Conservation (phyloP, 2,888 invertebrate species). For the Thymelicus sylvestris region DNA sequence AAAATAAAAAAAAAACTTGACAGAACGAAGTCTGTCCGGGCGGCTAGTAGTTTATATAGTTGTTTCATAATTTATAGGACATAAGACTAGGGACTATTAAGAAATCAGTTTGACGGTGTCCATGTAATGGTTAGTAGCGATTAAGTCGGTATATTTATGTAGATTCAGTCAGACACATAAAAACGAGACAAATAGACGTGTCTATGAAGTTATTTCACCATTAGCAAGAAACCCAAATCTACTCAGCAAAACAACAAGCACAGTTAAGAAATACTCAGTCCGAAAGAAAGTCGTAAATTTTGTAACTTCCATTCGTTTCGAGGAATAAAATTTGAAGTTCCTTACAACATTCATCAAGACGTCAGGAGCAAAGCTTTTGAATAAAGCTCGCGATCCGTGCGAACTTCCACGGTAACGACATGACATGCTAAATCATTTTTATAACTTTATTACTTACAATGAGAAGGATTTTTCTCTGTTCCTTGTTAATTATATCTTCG, state of each 20-base stretch:
- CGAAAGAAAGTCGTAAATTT: slow-evolving; percentile 62
- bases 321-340: slow-evolving; percentile 75
- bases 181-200: too few species aligned
- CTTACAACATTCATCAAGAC: slow-evolving; percentile 78
- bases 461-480: slow-evolving; percentile 27
- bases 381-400: slow-evolving; percentile 57
- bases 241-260: slow-evolving; percentile 50
- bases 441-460: slow-evolving; percentile 35
- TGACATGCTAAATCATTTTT: slow-evolving; percentile 40
- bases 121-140: too few species aligned
- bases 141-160: too few species aligned
- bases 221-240: neutral
- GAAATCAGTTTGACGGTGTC: too few species aligned
- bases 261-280: slow-evolving; percentile 52
- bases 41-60: too few species aligned
- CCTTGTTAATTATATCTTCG: slow-evolving; percentile 34
- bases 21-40: too few species aligned
- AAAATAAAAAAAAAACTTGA: too few species aligned
- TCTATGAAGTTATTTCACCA: too few species aligned
- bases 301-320: slow-evolving; percentile 63
- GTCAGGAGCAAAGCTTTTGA: slow-evolving; percentile 76
- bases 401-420: slow-evolving; percentile 42
- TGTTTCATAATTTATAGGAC: too few species aligned
- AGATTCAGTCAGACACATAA: too few species aligned
- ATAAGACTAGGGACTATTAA: too few species aligned